phyloP scores from a whole-genome alignment of 2,113 vertebrate species.

The Dicerorhinus sumatrensis region DNA sequence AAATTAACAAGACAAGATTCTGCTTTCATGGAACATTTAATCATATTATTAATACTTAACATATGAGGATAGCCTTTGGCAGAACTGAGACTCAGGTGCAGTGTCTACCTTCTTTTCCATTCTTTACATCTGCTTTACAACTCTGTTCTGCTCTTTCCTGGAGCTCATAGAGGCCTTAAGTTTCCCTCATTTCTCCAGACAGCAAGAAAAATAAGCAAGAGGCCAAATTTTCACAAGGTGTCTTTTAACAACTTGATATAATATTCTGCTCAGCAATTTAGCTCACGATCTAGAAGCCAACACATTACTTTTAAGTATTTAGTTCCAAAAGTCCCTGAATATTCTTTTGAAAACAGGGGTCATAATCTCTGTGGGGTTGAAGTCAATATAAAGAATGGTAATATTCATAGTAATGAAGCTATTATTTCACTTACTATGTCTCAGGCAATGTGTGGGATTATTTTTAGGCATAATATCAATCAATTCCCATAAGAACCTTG shows the following conservation, averaged over 20 bases:
- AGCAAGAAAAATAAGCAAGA: conserved; percentile 13
- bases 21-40: conserved; percentile 40
- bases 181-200: background rate
- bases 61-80: background rate
- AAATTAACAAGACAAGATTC: conserved; percentile 36
- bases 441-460: background rate
- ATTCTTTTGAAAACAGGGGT: background rate
- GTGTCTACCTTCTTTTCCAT: background rate
- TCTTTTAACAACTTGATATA: conserved; percentile 44
- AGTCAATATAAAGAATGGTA: background rate
- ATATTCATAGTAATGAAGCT: background rate
- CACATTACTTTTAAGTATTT: conserved; percentile 45
- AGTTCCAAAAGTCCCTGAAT: background rate
- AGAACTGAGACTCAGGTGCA: background rate
- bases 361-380: background rate
- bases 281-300: conserved; percentile 17
- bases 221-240: conserved; percentile 2
- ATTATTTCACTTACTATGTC: background rate
- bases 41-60: conserved; percentile 10
- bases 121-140: background rate
- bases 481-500: background rate
- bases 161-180: background rate
- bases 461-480: background rate
- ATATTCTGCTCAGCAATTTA: conserved; percentile 31
- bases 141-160: background rate